A percentile compares a stretch with the other conserved stretches of the same genome.
These are phyloP conservation scores for Fragum fragum DNA, from an alignment of 2,888 invertebrate species.

Conservation along the genomic window DNA sequence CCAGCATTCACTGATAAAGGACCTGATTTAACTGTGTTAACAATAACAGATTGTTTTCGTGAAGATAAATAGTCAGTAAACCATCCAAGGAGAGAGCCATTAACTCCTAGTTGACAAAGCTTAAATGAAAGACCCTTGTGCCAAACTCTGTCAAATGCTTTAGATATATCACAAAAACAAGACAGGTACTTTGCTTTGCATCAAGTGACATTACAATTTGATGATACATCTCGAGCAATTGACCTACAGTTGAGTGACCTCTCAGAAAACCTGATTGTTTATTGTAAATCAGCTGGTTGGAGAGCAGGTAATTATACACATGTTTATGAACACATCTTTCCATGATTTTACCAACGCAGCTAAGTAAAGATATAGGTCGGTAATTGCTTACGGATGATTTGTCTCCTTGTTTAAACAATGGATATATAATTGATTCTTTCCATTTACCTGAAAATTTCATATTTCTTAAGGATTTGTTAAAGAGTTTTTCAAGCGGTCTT, in stretches of 20 bases:
- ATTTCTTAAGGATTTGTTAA: constrained; percentile 40
- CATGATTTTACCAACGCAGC: constrained; percentile 43
- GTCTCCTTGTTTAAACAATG: constrained; percentile 48
- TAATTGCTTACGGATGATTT: constrained; percentile 27
- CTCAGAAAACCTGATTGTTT: constrained; percentile 48
- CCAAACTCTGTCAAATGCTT: constrained; percentile 62
- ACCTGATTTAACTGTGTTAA: not conserved
- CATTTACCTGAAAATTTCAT: constrained; percentile 29
- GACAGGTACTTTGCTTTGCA: constrained; percentile 28
- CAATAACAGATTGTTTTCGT: constrained; percentile 35
- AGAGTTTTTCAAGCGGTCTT: constrained; percentile 24
- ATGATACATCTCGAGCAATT: constrained; percentile 52
- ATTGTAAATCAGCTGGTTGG: constrained; percentile 46
- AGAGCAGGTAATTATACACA: constrained; percentile 37
- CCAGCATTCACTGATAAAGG: not conserved
- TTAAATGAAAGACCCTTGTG: constrained; percentile 50
- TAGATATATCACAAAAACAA: constrained; percentile 58
- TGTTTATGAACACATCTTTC: constrained; percentile 51
- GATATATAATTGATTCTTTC: constrained; percentile 46
- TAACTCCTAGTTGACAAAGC: constrained; percentile 44
- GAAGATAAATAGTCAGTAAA: constrained; percentile 37
- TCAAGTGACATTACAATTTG: constrained; percentile 38
- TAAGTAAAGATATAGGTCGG: constrained; percentile 50
- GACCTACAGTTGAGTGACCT: constrained; percentile 54
- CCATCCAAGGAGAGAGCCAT: constrained; percentile 39